phyloP scores from a whole-genome alignment of 2,113 vertebrate species.

The Bos javanicus region DNA sequence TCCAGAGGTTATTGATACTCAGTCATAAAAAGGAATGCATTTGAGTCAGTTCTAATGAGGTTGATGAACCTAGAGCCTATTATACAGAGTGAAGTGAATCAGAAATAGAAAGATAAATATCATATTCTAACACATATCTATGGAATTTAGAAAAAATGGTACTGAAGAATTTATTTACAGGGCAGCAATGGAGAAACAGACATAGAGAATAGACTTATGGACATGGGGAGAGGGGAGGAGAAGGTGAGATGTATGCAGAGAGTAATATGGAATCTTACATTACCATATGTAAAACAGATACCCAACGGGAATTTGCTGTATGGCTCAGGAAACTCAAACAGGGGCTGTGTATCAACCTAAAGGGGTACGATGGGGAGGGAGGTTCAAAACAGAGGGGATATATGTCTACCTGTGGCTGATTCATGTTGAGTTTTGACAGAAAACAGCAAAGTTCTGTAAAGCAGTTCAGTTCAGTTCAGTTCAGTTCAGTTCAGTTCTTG shows the following conservation, averaged over 20 bases:
- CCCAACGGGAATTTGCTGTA: rapidly evolving
- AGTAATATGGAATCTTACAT: not conserved
- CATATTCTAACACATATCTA: not conserved
- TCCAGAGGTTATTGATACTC: not conserved
- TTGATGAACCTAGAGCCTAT: not conserved
- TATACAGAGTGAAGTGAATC: not conserved
- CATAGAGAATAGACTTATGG: not conserved
- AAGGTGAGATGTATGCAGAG: not conserved
- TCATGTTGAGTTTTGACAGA: not conserved
- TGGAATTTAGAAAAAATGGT: not conserved
- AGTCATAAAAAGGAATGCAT: not conserved
- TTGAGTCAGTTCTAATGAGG: not conserved
- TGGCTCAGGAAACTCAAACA: not conserved
- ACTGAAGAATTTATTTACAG: not conserved
- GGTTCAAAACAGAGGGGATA: not conserved
- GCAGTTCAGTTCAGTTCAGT: not conserved
- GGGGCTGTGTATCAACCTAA: not conserved
- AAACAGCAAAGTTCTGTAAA: not conserved
- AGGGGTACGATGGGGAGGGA: not conserved
- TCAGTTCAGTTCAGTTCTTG: not conserved
- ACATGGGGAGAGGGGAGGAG: not conserved
- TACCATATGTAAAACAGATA: not conserved
- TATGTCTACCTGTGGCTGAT: not conserved
- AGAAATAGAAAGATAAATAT: not conserved
- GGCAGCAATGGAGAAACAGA: not conserved